Evolutionary conservation across 1,140 invertebrate species (phyloP).

Genomic region (Meteorus sp.): DNA sequence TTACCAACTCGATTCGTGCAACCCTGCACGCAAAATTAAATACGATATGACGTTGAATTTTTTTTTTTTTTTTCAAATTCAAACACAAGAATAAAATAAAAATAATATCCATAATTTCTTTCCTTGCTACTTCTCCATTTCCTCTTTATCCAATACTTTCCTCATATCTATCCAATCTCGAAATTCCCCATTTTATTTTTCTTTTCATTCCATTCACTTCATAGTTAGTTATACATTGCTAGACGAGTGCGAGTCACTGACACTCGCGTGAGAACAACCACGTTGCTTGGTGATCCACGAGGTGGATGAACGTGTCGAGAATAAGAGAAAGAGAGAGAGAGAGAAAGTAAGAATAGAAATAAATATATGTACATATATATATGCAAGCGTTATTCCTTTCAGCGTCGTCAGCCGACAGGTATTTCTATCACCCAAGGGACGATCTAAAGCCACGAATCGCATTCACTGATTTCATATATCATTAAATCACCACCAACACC

Average conservation of each 20-base stretch:
- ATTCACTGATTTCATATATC: not conserved
- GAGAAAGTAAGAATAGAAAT: too few relatives aligned
- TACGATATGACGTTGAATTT: not conserved
- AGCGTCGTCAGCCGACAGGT: conserved; percentile 13
- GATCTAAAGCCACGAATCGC: not conserved
- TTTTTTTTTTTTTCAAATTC: not conserved
- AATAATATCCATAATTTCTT: too few relatives aligned
- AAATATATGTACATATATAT: too few relatives aligned
- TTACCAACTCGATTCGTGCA: not conserved
- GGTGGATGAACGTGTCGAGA: conserved; percentile 25
- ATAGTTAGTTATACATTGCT: not conserved
- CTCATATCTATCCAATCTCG: too few relatives aligned
- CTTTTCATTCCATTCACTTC: not conserved
- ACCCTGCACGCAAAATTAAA: conserved; percentile 10
- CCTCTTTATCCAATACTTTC: too few relatives aligned
- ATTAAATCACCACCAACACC: not conserved
- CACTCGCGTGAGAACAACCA: conserved; percentile 23
- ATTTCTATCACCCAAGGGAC: not conserved
- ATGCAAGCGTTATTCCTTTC: too few relatives aligned
- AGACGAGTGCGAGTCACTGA: conserved; percentile 20
- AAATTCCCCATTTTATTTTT: not conserved
- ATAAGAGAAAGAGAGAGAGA: conserved; percentile 6
- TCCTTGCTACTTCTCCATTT: too few relatives aligned
- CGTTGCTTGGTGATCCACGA: conserved; percentile 10
- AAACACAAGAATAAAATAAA: too few relatives aligned